phyloP scores from a whole-genome alignment of 2,113 vertebrate species.

The Heterocephalus glaber region DNA sequence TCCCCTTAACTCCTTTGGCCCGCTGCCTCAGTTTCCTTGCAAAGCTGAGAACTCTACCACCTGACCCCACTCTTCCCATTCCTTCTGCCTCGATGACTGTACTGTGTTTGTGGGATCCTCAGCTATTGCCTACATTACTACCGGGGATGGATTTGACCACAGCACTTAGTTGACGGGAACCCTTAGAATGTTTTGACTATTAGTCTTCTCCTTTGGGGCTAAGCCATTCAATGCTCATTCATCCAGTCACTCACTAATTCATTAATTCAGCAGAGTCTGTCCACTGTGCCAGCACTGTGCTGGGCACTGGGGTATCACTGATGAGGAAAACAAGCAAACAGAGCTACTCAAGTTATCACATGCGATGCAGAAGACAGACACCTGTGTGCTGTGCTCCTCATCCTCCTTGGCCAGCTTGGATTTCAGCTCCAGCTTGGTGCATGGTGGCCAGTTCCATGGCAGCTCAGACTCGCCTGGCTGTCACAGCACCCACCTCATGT shows the following conservation, averaged over 20 bases:
- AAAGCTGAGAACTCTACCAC: neutral
- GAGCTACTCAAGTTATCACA: neutral
- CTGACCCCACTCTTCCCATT: neutral
- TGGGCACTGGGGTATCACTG: neutral
- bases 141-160: neutral
- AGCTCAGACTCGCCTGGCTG: neutral
- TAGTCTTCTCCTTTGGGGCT: neutral
- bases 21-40: neutral
- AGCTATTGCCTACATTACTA: neutral
- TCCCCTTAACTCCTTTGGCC: neutral
- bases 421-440: fast-evolving
- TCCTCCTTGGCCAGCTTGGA: neutral
- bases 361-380: fast-evolving
- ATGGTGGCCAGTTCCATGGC: neutral
- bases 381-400: neutral
- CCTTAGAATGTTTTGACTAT: neutral
- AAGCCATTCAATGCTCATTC: neutral
- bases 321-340: neutral
- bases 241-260: neutral
- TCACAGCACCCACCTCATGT: fast-evolving
- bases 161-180: neutral
- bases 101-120: neutral
- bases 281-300: neutral
- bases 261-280: neutral
- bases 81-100: neutral